Evolutionary conservation across 2,797 vertebrate genomes (phyloP).

Genomic region (Catharus ustulatus): DNA sequence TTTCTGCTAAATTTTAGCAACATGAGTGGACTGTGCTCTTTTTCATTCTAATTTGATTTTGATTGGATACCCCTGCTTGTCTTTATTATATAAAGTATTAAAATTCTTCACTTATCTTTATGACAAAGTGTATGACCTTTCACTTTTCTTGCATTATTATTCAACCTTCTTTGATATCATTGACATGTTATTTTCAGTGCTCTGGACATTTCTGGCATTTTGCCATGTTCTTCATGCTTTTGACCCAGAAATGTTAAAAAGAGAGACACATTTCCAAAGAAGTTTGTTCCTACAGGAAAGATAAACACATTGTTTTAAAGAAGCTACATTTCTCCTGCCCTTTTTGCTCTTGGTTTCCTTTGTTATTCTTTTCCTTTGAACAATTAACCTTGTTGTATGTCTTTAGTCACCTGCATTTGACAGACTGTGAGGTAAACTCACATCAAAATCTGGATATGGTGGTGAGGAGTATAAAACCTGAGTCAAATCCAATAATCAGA

Average conservation of each 20-base stretch:
- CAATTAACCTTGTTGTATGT: neutral
- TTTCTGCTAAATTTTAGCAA: neutral
- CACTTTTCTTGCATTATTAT: slow-evolving; percentile 51
- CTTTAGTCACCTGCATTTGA: neutral
- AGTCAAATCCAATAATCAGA: neutral
- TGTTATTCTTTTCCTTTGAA: neutral
- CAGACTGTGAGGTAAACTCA: neutral
- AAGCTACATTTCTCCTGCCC: neutral
- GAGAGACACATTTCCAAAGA: neutral
- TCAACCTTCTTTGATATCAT: slow-evolving; percentile 48
- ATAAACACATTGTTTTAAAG: slow-evolving; percentile 3
- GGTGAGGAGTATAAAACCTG: neutral
- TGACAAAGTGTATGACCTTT: slow-evolving; percentile 56
- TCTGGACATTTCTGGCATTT: slow-evolving; percentile 46
- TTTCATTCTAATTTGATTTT: slow-evolving; percentile 18
- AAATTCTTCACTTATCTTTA: neutral
- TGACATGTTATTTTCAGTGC: slow-evolving; percentile 1
- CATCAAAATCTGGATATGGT: neutral
- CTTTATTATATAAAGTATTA: slow-evolving; percentile 3
- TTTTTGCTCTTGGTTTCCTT: neutral
- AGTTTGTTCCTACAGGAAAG: neutral
- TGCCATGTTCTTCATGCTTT: slow-evolving; percentile 19
- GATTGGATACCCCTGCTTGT: neutral
- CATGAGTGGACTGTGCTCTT: neutral
- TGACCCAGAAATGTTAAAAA: slow-evolving; percentile 6